Conservation (phyloP, 2,113 vertebrate species). For the Atlantisia rogersi region DNA sequence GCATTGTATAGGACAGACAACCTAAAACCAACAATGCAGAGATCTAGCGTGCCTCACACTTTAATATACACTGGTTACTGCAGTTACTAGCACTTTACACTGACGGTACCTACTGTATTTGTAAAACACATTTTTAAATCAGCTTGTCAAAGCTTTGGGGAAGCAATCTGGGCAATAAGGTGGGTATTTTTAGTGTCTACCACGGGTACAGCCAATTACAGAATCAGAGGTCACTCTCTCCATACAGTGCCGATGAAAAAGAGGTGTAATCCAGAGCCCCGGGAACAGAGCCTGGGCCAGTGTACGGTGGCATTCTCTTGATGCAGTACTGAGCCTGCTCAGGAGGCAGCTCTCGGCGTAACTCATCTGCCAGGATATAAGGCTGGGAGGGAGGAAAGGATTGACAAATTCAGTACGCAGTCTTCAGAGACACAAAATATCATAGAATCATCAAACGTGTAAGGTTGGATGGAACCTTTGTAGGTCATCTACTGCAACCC, state of each 20-base stretch:
- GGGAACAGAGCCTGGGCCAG: conserved; percentile 75
- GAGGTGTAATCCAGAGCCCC: conserved; percentile 87
- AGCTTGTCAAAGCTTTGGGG: conserved; percentile 65
- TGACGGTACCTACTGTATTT: conserved; percentile 36
- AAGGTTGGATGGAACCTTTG: no score
- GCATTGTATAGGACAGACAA: conserved; percentile 37
- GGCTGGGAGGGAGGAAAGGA: conserved; percentile 69
- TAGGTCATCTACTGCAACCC: no score
- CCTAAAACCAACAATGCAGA: conserved; percentile 58
- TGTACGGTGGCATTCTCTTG: conserved; percentile 84
- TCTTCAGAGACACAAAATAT: not conserved
- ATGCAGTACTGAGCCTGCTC: conserved; percentile 91
- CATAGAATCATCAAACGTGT: no score
- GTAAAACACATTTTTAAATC: conserved; percentile 55
- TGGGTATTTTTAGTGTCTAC: conserved; percentile 55
- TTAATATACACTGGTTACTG: conserved; percentile 1
- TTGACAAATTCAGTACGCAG: not conserved
- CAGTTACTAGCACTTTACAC: conserved; percentile 28
- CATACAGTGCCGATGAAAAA: conserved; percentile 86
- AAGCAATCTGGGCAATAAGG: conserved; percentile 63
- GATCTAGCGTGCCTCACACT: conserved; percentile 39
- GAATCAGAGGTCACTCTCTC: conserved; percentile 87
- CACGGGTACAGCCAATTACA: not conserved
- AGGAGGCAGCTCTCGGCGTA: conserved; percentile 84
- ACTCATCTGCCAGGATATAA: conserved; percentile 85